A percentile compares a stretch with the other conserved stretches of the same genome.
Evolutionary conservation across 2,888 invertebrate species (phyloP).

Genomic region (Epinotia demarniana): DNA sequence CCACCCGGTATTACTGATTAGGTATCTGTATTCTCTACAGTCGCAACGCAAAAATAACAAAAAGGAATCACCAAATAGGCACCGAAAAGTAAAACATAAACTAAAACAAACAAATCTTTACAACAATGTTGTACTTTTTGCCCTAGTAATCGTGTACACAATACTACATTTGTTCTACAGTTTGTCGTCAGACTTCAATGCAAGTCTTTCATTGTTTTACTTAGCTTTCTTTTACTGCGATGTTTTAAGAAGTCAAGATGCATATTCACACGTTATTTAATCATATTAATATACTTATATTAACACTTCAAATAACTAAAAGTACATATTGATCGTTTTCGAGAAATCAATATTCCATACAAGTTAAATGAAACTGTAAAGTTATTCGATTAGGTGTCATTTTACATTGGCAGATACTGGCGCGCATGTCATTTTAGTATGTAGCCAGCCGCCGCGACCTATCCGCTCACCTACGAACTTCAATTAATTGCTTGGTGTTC

Average conservation of each 20-base stretch:
- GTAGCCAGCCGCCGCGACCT: slow-evolving; percentile 17
- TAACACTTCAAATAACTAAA: slow-evolving; percentile 16
- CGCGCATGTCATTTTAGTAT: neutral
- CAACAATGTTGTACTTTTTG: slow-evolving; percentile 8
- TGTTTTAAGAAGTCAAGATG: neutral
- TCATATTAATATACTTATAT: neutral
- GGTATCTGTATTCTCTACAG: neutral
- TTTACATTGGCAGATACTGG: neutral
- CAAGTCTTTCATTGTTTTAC: slow-evolving; percentile 6
- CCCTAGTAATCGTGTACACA: slow-evolving; percentile 4
- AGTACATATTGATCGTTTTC: neutral
- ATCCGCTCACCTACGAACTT: slow-evolving; percentile 40
- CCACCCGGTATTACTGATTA: too few relatives aligned
- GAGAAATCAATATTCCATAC: neutral
- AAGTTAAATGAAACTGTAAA: neutral
- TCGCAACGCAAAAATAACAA: neutral
- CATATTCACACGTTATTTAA: neutral
- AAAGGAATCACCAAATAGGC: neutral
- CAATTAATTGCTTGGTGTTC: slow-evolving; percentile 36
- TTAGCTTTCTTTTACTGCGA: neutral
- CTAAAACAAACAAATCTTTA: slow-evolving; percentile 4
- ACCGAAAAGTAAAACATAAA: neutral
- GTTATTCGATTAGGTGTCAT: neutral
- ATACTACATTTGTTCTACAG: slow-evolving; percentile 7
- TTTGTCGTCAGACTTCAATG: slow-evolving; percentile 6